Evolutionary conservation across 2,888 invertebrate genomes (phyloP).

Genomic region (Drosophila atripex): DNA sequence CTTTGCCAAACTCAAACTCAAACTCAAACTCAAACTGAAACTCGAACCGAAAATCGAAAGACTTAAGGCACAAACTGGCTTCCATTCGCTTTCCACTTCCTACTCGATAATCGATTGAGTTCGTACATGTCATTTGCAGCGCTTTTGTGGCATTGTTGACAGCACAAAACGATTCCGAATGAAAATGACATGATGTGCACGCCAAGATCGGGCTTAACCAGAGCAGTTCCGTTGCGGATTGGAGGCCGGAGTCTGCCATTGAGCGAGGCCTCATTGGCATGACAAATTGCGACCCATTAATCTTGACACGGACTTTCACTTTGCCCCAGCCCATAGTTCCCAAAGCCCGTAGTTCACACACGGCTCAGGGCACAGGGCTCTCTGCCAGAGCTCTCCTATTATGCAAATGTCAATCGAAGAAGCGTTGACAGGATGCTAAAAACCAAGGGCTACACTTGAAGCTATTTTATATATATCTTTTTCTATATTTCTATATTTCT

Average conservation of each 20-base stretch:
- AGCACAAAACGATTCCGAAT: conserved; percentile 62
- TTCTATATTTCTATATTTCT: too few relatives aligned
- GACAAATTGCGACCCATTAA: conserved; percentile 76
- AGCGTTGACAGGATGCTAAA: conserved; percentile 57
- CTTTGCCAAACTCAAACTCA: conserved; percentile 36
- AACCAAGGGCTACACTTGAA: conserved; percentile 5
- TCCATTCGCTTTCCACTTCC: conserved; percentile 64
- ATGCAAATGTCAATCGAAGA: conserved; percentile 71
- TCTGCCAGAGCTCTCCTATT: conserved; percentile 38
- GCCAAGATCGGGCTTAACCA: conserved; percentile 46
- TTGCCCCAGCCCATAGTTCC: conserved; percentile 34
- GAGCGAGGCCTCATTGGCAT: conserved; percentile 48
- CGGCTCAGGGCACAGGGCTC: conserved; percentile 11
- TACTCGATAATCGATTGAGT: conserved; percentile 74
- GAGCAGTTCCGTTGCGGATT: conserved; percentile 28
- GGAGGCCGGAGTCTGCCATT: neutral
- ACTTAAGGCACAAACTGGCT: conserved; percentile 56
- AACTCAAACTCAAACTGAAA: neutral
- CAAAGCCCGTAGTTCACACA: conserved; percentile 35
- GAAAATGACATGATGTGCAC: conserved; percentile 72
- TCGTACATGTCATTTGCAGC: conserved; percentile 73
- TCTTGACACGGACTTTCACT: conserved; percentile 73
- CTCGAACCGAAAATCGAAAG: conserved; percentile 52
- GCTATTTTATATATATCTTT: too few relatives aligned
- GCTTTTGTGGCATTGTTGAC: conserved; percentile 73